Evolutionary conservation across 2,888 invertebrate species (phyloP), one percentile per base, ranked within the genome.

Genomic region (Perdita meconis): DNA sequence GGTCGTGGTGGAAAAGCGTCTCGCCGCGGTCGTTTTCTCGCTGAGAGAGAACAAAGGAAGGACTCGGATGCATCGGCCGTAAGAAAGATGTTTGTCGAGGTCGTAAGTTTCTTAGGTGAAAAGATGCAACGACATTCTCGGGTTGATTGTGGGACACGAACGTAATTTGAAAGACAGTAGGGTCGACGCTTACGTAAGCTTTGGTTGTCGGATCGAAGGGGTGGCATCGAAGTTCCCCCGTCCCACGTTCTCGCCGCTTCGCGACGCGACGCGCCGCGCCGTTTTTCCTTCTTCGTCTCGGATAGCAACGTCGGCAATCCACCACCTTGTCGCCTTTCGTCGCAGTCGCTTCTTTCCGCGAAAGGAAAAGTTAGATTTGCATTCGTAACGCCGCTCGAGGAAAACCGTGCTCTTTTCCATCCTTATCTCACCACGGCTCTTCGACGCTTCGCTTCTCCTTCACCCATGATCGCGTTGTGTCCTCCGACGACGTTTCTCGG

Each of bases 361-460:
- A 82, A 68, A 80, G 70, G 75, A 86, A 85, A 85, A 87, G 85
- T 86, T 83, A 80, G 85, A 88, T 84, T 86, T 84, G 79, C 81
- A 85, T 85, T 84, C 73, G 80, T 53, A 56, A 47, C 71, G 55
- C 38, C 59, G 72, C 44, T 65, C 66, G 55, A 53, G 24, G 60
- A 42, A 42, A 12, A 47, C 65, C 63, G 42, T 69, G 67, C 50
- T 69, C 72, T 56, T 55, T 55, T 13, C 30, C 6, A 30, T 30
- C 30, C 30, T 30, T 30, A 30, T 30, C 30, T 30, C 30, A 6
- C 30, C 30, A 30, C 30, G 3, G 30, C 50, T 16, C 57, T 6
- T 19, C 19, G 8, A 19, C 10, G 53, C 59, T 38, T 38, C 55
- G 1, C 24, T 13, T 47, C 3, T n/a, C 16, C 19, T 19, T 59